Conservation (phyloP, 1,140 invertebrate genomes). For the Linepithema humile region DNA sequence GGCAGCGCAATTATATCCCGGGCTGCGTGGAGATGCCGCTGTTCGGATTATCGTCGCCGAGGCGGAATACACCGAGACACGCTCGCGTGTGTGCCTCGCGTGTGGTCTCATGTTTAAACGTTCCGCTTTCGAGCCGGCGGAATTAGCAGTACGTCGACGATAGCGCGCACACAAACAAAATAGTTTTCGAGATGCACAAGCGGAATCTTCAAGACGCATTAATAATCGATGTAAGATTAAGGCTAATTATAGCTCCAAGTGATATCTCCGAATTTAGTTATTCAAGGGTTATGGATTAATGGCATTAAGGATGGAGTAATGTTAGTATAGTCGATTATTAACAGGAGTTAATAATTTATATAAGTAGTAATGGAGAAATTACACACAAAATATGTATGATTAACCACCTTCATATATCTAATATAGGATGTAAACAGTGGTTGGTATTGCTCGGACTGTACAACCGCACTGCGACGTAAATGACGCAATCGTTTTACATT, state of each 20-base stretch:
- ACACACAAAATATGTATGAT: neutral
- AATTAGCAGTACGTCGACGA: conserved; percentile 21
- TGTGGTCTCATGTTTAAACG: neutral
- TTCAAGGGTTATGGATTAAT: neutral
- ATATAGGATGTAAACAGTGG: neutral
- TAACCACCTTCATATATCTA: neutral
- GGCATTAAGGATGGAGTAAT: neutral
- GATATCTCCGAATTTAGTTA: neutral
- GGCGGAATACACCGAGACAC: neutral
- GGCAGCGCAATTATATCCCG: conserved; percentile 38
- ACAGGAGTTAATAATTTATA: conserved; percentile 8
- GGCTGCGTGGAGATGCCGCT: neutral
- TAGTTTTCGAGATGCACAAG: neutral
- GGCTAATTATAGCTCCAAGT: neutral
- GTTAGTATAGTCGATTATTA: too few species aligned
- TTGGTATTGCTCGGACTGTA: neutral
- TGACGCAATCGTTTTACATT: neutral
- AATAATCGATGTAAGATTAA: neutral
- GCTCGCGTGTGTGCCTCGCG: neutral
- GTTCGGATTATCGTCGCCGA: conserved; percentile 14
- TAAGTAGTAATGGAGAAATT: neutral
- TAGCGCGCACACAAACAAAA: neutral
- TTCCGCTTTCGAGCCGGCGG: neutral
- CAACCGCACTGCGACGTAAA: neutral
- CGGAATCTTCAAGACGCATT: neutral